phyloP scores from a whole-genome alignment of 1,140 invertebrate genomes.

The Bombus fervidus region DNA sequence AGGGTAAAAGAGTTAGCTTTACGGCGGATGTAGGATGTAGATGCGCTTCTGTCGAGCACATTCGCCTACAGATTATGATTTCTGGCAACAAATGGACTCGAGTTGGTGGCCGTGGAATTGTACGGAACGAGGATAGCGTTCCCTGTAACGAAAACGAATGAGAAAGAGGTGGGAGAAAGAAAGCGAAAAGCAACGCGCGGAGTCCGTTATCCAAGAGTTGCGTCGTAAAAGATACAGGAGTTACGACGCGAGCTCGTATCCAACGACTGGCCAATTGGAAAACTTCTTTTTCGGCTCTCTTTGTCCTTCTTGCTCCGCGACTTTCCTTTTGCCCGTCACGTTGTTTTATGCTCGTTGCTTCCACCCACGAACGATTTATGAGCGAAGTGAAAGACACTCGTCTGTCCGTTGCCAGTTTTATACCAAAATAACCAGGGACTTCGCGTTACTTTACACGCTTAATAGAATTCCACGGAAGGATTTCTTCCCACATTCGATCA shows the following conservation, averaged over 20 bases:
- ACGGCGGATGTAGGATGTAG: constrained; percentile 26
- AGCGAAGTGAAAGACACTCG: constrained; percentile 71
- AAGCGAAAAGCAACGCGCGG: constrained; percentile 36
- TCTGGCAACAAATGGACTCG: constrained; percentile 42
- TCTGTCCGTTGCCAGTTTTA: constrained; percentile 57
- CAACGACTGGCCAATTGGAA: constrained; percentile 61
- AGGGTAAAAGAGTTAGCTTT: constrained; percentile 42
- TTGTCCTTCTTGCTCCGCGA: not conserved
- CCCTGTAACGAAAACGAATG: constrained; percentile 11
- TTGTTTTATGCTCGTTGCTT: constrained; percentile 41
- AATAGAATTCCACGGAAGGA: constrained; percentile 60
- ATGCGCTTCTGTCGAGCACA: constrained; percentile 39
- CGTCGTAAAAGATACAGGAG: constrained; percentile 63
- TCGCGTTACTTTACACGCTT: constrained; percentile 65
- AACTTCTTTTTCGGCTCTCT: constrained; percentile 60
- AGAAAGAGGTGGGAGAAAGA: constrained; percentile 27
- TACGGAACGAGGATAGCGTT: not conserved
- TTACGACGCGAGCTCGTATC: constrained; percentile 57
- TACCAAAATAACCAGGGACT: constrained; percentile 39
- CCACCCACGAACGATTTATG: constrained; percentile 75
- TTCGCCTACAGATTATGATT: constrained; percentile 54
- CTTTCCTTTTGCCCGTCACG: constrained; percentile 24
- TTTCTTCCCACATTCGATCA: not conserved
- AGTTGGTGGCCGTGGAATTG: not conserved
- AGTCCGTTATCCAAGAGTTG: constrained; percentile 52